Conservation (phyloP, 2,113 vertebrate genomes). For the Brienomyrus longianalis region DNA sequence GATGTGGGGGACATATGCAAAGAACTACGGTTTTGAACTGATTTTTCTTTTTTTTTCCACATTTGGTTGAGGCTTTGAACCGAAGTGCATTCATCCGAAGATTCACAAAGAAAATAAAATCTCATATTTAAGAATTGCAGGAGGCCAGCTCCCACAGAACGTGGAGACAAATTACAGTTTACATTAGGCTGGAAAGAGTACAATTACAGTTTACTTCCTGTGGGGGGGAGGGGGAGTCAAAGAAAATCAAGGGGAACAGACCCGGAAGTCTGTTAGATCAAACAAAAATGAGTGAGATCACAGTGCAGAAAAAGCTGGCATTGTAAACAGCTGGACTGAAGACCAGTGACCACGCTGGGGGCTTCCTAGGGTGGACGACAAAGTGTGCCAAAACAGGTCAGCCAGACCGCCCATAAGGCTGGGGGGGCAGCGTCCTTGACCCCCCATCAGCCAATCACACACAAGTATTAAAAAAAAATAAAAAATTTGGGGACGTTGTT, state of each 20-base stretch:
- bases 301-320: neutral
- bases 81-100: neutral
- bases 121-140: neutral
- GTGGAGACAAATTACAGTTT: conserved; percentile 10
- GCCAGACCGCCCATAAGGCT: neutral
- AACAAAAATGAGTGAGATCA: neutral
- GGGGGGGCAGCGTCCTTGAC: neutral
- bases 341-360: no score
- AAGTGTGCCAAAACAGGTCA: neutral
- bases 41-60: no score
- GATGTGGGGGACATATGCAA: neutral
- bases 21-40: neutral
- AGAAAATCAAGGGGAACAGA: neutral
- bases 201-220: conserved; percentile 34
- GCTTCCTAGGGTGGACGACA: neutral
- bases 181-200: conserved; percentile 19
- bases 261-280: neutral
- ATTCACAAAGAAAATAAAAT: neutral
- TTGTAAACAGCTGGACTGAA: conserved; percentile 3
- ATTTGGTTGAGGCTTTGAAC: neutral
- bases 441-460: neutral
- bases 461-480: neutral
- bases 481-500: neutral
- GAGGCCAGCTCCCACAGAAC: neutral
- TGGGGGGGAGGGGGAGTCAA: neutral